Evolutionary conservation across 2,113 vertebrate species (phyloP), one percentile per base, ranked within the genome.

Genomic region (Charina bottae): DNA sequence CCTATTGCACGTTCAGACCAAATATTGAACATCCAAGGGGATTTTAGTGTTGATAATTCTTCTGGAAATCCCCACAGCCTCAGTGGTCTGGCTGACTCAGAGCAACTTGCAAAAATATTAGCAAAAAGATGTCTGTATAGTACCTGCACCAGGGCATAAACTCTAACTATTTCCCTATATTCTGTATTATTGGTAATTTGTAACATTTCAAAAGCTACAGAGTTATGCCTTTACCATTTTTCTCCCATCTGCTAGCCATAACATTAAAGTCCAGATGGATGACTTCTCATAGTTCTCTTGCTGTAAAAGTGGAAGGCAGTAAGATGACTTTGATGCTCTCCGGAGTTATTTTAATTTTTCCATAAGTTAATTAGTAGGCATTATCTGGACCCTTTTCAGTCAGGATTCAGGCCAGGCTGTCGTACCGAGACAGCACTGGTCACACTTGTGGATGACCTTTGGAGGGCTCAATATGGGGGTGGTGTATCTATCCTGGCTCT

Each of bases 11-110:
- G 95, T 96, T 96, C 95, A 96, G 95, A 96, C 93, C 95, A 95
- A 96, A 97, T 94, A 97, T 97, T 94, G 94, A 94, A 33, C 97
- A 98, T 98, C 97, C 97, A 93, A 95, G 98, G 98, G 98, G 98
- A 98, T 97, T 98, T 98, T 96, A 98, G 93, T 89, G 92, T 89
- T 86, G 85, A 87, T 89, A 92, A 92, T 94, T 88, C 94, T 96
- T 86, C 88, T 97, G 97, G 98, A 98, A 98, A 97, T 91, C 96
- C 97, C 98, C 97, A 53, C 0, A 87, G 33, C 33, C 95, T 94
- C 88, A 56, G 89, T 95, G 55, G 91, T 91, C 59, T 94, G 94
- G 93, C 93, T 98, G 97, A 98, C 93, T 98, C 97, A 98, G 94
- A 95, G 58, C 42, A 42, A 55, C 92, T 95, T 94, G 93, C 92